Conservation (phyloP, 2,888 invertebrate genomes). For the Euspilapteryx auroguttella region DNA sequence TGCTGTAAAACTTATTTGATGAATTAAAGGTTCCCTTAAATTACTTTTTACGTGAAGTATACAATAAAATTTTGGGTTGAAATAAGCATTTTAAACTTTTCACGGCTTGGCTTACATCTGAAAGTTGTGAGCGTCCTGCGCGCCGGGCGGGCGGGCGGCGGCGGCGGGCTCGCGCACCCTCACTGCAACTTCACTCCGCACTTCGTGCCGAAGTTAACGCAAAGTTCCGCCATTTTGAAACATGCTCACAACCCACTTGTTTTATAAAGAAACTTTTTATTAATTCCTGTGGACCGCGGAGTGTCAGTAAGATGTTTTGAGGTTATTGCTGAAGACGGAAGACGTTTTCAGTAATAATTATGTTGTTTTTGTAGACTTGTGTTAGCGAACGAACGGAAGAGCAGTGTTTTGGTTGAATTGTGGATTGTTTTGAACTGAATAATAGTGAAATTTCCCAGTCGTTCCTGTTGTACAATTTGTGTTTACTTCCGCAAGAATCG, state of each 20-base stretch:
- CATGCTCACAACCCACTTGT: conserved; percentile 64
- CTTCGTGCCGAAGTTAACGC: conserved; percentile 62
- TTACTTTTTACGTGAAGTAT: conserved; percentile 19
- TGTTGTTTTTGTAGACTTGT: conserved; percentile 23
- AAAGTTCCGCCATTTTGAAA: conserved; percentile 64
- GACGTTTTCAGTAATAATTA: conserved; percentile 29
- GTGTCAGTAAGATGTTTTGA: conserved; percentile 61
- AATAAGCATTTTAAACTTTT: no score
- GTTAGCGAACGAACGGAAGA: conserved; percentile 18
- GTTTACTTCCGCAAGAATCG: conserved; percentile 47
- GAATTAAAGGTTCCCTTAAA: conserved; percentile 17
- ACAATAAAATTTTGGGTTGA: no score
- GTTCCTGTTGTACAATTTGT: conserved; percentile 47
- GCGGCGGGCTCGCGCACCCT: conserved; percentile 44
- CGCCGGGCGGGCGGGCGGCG: conserved; percentile 28
- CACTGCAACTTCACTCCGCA: conserved; percentile 55
- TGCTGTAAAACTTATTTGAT: not conserved
- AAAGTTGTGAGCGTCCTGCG: no score
- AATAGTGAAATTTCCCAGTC: conserved; percentile 38
- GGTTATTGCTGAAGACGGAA: conserved; percentile 50
- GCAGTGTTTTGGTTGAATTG: conserved; percentile 36
- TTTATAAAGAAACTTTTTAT: conserved; percentile 65
- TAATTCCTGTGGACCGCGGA: conserved; percentile 62
- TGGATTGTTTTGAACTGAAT: conserved; percentile 54
- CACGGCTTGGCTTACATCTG: no score